phyloP scores from a whole-genome alignment of 2,797 vertebrate genomes.

The Microcaecilia unicolor region DNA sequence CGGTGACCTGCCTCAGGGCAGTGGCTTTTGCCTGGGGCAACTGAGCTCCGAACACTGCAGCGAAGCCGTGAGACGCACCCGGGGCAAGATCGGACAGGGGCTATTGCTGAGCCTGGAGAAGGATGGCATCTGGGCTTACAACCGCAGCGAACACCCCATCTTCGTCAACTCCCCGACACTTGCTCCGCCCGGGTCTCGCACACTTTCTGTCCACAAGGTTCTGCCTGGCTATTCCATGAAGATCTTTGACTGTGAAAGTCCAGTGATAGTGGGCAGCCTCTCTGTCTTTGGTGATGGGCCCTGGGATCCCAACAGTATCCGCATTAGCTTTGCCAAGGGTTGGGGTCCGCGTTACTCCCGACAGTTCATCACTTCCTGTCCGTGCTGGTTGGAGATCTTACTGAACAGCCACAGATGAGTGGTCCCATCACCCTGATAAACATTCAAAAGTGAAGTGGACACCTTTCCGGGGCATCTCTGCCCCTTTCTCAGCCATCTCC shows the following conservation, averaged over 20 bases:
- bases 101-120: slow-evolving; percentile 36
- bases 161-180: slow-evolving; percentile 41
- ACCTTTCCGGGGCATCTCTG: no score
- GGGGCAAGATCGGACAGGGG: slow-evolving; percentile 34
- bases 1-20: slow-evolving; percentile 25
- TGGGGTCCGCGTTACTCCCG: slow-evolving; percentile 47
- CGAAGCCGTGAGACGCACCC: neutral
- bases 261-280: fast-evolving
- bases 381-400: slow-evolving; percentile 46
- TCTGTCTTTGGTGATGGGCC: slow-evolving; percentile 16
- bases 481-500: no score
- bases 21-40: slow-evolving; percentile 39
- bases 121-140: slow-evolving; percentile 24
- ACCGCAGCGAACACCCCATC: slow-evolving; percentile 41
- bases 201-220: slow-evolving; percentile 24
- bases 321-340: slow-evolving; percentile 49
- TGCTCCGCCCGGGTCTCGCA: fast-evolving
- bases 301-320: slow-evolving; percentile 28
- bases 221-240: slow-evolving; percentile 34
- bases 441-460: no score
- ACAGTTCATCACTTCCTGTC: slow-evolving; percentile 46
- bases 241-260: slow-evolving; percentile 27
- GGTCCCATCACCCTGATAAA: neutral
- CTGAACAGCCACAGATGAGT: slow-evolving; percentile 9
- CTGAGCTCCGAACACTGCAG: slow-evolving; percentile 6